These are phyloP conservation scores for Corella eumyota DNA, from an alignment of 23 tunicate genomes.

Conservation along the genomic window DNA sequence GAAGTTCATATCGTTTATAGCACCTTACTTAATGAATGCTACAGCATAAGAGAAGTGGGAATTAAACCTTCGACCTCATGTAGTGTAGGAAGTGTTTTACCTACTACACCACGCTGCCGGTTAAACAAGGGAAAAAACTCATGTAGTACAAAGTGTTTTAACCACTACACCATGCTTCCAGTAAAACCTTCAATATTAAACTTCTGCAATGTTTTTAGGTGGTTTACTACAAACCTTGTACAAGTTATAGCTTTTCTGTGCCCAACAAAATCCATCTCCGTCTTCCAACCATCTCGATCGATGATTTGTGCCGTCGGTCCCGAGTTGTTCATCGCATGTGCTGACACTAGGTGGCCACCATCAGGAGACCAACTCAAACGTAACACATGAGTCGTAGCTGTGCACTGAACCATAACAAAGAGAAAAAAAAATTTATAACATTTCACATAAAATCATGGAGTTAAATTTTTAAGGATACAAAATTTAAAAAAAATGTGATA, in stretches of 20 bases:
- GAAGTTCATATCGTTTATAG: too few species aligned
- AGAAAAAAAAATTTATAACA: neutral
- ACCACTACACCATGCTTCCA: neutral
- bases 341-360: slow-evolving; percentile 85
- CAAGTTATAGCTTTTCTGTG: slow-evolving; percentile 98
- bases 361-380: slow-evolving; percentile 97
- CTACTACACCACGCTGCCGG: too few species aligned
- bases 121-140: too few species aligned
- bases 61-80: too few species aligned
- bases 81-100: too few species aligned
- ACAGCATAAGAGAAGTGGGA: too few species aligned
- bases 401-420: slow-evolving; percentile 25
- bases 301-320: slow-evolving; percentile 98
- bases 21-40: too few species aligned
- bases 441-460: neutral
- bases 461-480: neutral
- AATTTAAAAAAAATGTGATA: neutral
- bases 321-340: slow-evolving; percentile 95
- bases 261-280: slow-evolving; percentile 92
- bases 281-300: slow-evolving; percentile 78
- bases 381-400: slow-evolving; percentile 90
- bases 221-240: slow-evolving; percentile 41
- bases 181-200: neutral
- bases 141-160: neutral
- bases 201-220: neutral